These are phyloP conservation scores for Heliothis peltigera DNA, from an alignment of 2,888 invertebrate species.

Conservation along the genomic window DNA sequence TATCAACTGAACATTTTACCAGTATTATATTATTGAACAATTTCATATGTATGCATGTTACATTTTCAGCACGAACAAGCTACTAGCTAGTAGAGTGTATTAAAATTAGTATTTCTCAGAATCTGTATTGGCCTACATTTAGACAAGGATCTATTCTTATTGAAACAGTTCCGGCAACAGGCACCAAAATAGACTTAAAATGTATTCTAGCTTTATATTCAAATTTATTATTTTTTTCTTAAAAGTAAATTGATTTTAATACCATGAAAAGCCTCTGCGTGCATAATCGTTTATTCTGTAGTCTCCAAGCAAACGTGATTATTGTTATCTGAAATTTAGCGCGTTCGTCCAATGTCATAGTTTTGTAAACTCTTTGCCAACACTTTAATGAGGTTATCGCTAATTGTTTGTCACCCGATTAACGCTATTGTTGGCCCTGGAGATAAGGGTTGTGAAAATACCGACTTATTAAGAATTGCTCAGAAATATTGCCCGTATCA, in stretches of 20 bases:
- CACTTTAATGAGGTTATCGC: constrained; percentile 77
- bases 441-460: constrained; percentile 50
- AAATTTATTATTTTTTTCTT: not conserved
- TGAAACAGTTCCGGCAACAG: constrained; percentile 1
- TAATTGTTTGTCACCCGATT: constrained; percentile 69
- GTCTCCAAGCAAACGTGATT: constrained; percentile 5
- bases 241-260: not conserved
- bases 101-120: constrained; percentile 36
- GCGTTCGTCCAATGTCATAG: constrained; percentile 47
- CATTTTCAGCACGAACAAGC: not conserved
- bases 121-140: constrained; percentile 35
- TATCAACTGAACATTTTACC: constrained; percentile 20
- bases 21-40: no score
- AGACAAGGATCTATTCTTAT: constrained; percentile 28
- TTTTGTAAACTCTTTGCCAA: constrained; percentile 59
- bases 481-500: not conserved
- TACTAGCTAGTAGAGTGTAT: not conserved
- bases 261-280: not conserved
- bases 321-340: constrained; percentile 18
- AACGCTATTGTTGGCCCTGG: constrained; percentile 59
- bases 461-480: constrained; percentile 3
- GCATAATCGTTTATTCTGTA: not conserved
- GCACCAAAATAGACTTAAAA: not conserved
- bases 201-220: not conserved
- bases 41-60: constrained; percentile 1